These are phyloP conservation scores for Malurus elegans DNA, from an alignment of 2,113 vertebrate genomes.

Conservation along the genomic window DNA sequence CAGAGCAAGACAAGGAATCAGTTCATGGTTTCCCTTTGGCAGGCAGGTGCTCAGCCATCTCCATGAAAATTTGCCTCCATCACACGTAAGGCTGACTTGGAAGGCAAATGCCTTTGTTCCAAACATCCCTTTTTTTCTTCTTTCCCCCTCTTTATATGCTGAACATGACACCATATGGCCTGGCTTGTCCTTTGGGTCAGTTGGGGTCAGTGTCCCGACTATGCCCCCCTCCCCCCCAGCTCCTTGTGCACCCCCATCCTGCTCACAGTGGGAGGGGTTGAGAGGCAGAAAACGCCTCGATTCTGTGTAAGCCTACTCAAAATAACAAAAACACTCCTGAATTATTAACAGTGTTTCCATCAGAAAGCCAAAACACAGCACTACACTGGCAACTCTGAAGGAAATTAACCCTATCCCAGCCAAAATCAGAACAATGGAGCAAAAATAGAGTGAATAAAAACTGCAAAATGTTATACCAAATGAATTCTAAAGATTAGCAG, in stretches of 20 bases:
- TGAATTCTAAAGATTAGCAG: not conserved
- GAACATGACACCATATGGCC: not conserved
- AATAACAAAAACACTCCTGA: not conserved
- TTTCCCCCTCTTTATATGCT: not conserved
- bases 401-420: not conserved
- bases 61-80: not conserved
- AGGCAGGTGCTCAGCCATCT: not conserved
- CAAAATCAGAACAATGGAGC: not conserved
- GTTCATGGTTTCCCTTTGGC: not conserved
- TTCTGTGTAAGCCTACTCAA: not conserved
- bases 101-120: not conserved
- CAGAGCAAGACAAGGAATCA: not conserved
- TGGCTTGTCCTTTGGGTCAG: not conserved
- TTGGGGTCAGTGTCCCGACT: not conserved
- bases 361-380: not conserved
- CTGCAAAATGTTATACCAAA: not conserved
- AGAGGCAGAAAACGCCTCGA: not conserved
- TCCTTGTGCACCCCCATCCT: not conserved
- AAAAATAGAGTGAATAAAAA: not conserved
- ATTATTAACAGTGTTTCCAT: not conserved
- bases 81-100: fast-evolving
- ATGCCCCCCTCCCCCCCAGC: not conserved
- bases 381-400: not conserved
- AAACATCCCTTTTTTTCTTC: not conserved
- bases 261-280: not conserved